Evolutionary conservation across 2,113 vertebrate species (phyloP).

Genomic region (Osmerus eperlanus): DNA sequence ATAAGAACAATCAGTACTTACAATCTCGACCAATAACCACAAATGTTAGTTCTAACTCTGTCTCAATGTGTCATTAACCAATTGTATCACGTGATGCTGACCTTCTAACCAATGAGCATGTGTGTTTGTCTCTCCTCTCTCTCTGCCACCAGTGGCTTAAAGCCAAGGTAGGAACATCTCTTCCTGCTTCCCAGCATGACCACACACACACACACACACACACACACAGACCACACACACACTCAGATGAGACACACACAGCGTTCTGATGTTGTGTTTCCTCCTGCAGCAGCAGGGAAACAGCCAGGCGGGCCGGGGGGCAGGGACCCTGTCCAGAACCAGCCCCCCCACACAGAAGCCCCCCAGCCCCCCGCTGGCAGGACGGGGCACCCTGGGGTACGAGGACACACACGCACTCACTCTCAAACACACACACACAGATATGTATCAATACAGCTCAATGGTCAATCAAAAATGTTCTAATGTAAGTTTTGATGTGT

Average conservation of each 20-base stretch:
- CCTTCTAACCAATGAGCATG: slow-evolving; percentile 47
- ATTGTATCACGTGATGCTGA: background rate
- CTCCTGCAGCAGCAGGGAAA: slow-evolving; percentile 85
- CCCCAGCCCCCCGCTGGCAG: slow-evolving; percentile 95
- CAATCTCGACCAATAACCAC: background rate
- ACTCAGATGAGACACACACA: too few relatives aligned
- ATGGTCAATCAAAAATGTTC: too few relatives aligned
- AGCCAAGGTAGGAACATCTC: slow-evolving; percentile 93
- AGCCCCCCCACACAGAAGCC: slow-evolving; percentile 98
- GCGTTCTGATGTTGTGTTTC: slow-evolving; percentile 20
- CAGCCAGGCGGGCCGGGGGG: slow-evolving; percentile 87
- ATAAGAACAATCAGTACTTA: too few relatives aligned
- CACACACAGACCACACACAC: too few relatives aligned
- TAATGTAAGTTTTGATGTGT: background rate
- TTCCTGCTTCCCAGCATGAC: slow-evolving; percentile 68
- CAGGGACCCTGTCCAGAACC: slow-evolving; percentile 88
- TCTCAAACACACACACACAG: too few relatives aligned
- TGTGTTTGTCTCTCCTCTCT: slow-evolving; percentile 73
- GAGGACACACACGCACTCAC: background rate
- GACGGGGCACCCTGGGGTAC: slow-evolving; percentile 93
- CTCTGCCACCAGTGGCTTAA: slow-evolving; percentile 91
- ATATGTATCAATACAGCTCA: too few relatives aligned
- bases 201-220: too few relatives aligned
- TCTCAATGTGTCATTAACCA: too few relatives aligned
- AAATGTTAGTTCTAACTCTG: background rate